These are phyloP conservation scores for Bombus sylvicola DNA, from an alignment of 1,140 invertebrate genomes.

Conservation along the genomic window DNA sequence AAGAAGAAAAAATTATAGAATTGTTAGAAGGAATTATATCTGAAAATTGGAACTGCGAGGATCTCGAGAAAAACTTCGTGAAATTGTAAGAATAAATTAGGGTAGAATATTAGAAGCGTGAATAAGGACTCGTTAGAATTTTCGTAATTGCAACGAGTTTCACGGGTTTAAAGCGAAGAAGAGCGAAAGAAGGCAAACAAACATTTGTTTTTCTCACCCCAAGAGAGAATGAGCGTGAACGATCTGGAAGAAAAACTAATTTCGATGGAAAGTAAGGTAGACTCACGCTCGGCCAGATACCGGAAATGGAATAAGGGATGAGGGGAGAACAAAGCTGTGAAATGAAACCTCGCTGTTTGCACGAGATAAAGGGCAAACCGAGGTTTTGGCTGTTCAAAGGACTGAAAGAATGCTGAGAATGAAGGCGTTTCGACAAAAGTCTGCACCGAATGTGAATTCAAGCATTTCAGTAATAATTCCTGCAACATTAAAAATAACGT, in stretches of 20 bases:
- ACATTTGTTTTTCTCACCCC: conserved; percentile 26
- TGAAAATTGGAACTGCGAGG: no score
- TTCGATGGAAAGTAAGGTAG: conserved; percentile 47
- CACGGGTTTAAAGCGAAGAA: neutral
- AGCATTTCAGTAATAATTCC: neutral
- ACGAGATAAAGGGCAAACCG: conserved; percentile 43
- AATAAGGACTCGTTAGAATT: neutral
- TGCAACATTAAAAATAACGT: no score
- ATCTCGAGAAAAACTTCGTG: neutral
- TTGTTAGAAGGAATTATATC: no score
- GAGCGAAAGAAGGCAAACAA: neutral
- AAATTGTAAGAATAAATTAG: neutral
- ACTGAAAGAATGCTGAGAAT: conserved; percentile 12
- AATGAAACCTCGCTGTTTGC: conserved; percentile 51
- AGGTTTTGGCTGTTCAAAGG: conserved; percentile 10
- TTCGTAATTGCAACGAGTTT: neutral
- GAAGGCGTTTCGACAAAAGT: neutral
- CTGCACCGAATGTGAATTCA: neutral
- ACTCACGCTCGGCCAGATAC: conserved; percentile 25
- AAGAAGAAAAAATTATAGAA: no score
- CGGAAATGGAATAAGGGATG: conserved; percentile 51
- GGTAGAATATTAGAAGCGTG: neutral
- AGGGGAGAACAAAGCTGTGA: conserved; percentile 44
- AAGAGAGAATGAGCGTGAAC: neutral
- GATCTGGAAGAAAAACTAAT: conserved; percentile 40